Evolutionary conservation across 2,113 vertebrate species (phyloP), one percentile per base, ranked within the genome.

Genomic region (Nematolebias whitei): DNA sequence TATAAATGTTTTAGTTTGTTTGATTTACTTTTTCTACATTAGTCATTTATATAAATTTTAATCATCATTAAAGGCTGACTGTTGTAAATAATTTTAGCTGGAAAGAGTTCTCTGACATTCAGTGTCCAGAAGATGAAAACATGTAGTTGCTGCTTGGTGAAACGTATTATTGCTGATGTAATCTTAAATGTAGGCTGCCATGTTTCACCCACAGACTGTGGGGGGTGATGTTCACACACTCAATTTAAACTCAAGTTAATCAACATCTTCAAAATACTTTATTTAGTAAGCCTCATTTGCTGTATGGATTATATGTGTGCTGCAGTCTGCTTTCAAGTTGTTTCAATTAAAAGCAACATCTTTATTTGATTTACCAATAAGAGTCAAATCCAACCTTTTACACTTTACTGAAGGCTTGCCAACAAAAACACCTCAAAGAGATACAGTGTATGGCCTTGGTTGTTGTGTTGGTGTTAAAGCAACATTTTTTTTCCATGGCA

Each of bases 91-190:
- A 6, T 2, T 63, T 51, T 41, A 47, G 32, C 1, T 43, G 18
- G 6, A 22, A 1, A 48, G 19, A 1, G 16, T n/a, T 38, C 12
- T 29, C 49, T 54, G 54, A 38, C 63, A 61, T 52, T 62, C 22
- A 51, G 47, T 41, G 44, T 51, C 22, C 63, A 65, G 74, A 82
- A 74, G 79, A 66, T 61, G 67, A 76, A 44, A 64, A 72, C 56
- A 59, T 23, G 86, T 83, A 71, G 82, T 82, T 63, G 82, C 68
- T 82, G 47, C 60, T 58, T 60, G 44, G 68, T 73, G 44, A 65
- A 43, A 60, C 68, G 70, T 68, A 47, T 50, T 38, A 20, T 52
- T 20, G 68, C 71, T 85, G 78, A 85, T 79, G 80, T 84, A 82
- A 87, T 67, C 45, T 19, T 57, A 22, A 23, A 60, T 50, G 82